Base-by-base conservation (phyloP, 2,797 vertebrate genomes). In the Pagetopsis macropterus region DNA sequence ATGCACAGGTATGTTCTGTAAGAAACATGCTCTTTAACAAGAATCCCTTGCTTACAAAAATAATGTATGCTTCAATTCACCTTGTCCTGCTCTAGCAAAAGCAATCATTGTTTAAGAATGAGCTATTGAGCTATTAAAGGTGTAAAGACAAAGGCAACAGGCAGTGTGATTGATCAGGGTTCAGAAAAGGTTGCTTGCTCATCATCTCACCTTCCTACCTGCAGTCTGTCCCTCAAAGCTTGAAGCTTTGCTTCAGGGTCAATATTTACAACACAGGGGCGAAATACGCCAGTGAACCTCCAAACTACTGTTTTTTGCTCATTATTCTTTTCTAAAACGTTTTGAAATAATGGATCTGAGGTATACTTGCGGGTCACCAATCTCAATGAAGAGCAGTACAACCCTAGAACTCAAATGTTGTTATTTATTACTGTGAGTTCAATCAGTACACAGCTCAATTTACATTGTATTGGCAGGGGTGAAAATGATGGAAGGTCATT, bases 101-200 rank as follows among this genome's bases (percentile, higher is more conserved):
- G 33, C 59, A 76, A 65, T 82, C 49, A 71, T 81, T 75, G 64
- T 56, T 71, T 51, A 54, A 70, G 40, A 9, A 72, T 73, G 84
- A 82, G 62, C 43, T 54, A 72, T 50, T 50, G 72, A 80, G 64
- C 69, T n/a, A 44, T 8, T 70, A 23, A 58, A 23, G 55, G 59
- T 45, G 69, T 73, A 45, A 72, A 73, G 75, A 50, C 52, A 68
- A 67, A 70, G 23, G 40, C 65, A 71, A 74, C 44, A 37, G 33
- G 33, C 33, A 37, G 33, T 7, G 6, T 7, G 33, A 37, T 37
- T 37, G 33, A 37, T 37, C 33, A 37, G 6, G 33, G 33, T 9
- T 37, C 33, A 37, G 33, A 37, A 37, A 37, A 13, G 37, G 67
- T n/a, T 50, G 14, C n/a, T 37, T 50, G n/a, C 56, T 65, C 27